Base-by-base conservation (phyloP, 2,113 vertebrate species). In the Phoxinus phoxinus region DNA sequence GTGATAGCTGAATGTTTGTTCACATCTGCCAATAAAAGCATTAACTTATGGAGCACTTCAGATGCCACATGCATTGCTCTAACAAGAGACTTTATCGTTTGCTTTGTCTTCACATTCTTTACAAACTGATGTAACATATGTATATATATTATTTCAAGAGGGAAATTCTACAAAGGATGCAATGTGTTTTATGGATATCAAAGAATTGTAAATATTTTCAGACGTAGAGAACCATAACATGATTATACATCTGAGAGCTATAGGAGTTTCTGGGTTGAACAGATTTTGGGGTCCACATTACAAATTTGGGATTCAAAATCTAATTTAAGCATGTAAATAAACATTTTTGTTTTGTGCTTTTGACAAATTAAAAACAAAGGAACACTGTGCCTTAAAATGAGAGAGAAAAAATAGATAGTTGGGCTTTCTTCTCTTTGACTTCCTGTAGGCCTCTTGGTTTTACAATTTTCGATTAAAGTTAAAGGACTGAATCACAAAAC, bases 41-140 rank as follows among this genome's bases (percentile, higher is more conserved):
- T 91, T 91, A 85, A 73, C 51, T 89, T 89, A 88, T 87, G 87
- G 44, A 91, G 89, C 87, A 88, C 86, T 90, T 87, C 90, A 91
- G 91, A 89, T 87, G 89, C 84, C 73, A 41, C 71, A 80, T 86
- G 73, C 85, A 87, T 84, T 44, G 27, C 35, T 27, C 35, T 65
- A 44, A 67, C 46, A 59, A 76, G 17, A 78, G 35, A 21, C 63
- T 79, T 75, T 80, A 65, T 37, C 21, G 3, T 46, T 44, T 80
- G 77, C 5, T 35, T 59, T 58, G 11, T 3, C 10, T 35, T 76
- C 13, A 53, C 4, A 58, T 53, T 77, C 21, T 51, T 58, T 30
- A 13, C 30, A 58, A 78, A 30, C 71, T 73, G 71, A 73, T 46
- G 69, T 41, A 72, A 72, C 21, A n/a, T 21, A 32, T 32, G 1